Base-by-base conservation (phyloP, 2,113 vertebrate genomes). In the Rissa tridactyla region DNA sequence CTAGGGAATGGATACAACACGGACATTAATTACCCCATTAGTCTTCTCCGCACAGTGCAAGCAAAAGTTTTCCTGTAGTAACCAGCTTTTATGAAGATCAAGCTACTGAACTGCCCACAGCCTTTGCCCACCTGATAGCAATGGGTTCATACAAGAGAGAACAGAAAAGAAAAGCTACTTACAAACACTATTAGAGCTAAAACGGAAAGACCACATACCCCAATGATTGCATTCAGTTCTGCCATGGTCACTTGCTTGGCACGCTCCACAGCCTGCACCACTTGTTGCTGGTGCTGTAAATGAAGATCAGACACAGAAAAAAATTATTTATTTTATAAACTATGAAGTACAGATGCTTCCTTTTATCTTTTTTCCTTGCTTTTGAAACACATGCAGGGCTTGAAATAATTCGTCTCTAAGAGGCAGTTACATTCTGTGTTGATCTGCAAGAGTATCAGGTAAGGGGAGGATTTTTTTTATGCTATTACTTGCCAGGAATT, bases 231-330 rank as follows among this genome's bases (percentile, higher is more conserved):
- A 96, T 99, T 99, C 98, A 99, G 98, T 98, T 99, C 99, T 91
- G 99, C 99, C 99, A 99, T 99, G 98, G 99, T 99, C 98, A 99
- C 99, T 98, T 99, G 99, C 97, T 99, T 99, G 98, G 99, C 99
- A 97, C 99, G 98, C 98, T 99, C 99, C 97, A 99, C 99, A 98
- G 99, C 99, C 98, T 99, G 99, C 98, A 99, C 99, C 97, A 99
- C 99, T 99, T 99, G 99, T 98, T 99, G 99, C 97, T 99, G 99
- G 98, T 99, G 99, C 99, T 99, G 98, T 89, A 97, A 98, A 98
- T 97, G 97, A 98, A 97, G 98, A 98, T 98, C 94, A 98, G 96
- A 98, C 98, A 98, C 90, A 98, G 94, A 98, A 96, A 69, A 98
- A 97, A 98, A 98, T 98, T 97, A 98, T 93, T 98, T 97, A 94